These are phyloP conservation scores for Myrmecophaga tridactyla DNA, from an alignment of 2,113 vertebrate species.

Conservation along the genomic window DNA sequence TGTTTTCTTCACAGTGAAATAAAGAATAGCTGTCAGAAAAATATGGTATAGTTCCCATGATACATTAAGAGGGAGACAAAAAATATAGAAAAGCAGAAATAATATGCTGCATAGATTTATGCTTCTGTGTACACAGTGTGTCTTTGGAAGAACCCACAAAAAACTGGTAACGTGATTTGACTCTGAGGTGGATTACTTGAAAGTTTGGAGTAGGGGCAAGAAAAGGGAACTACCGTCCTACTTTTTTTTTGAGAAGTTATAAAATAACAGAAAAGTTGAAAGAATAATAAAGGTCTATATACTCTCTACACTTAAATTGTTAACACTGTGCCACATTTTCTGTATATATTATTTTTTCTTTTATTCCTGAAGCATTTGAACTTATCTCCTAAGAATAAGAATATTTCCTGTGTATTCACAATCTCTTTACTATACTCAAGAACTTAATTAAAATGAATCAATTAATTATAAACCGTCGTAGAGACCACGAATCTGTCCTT, in stretches of 20 bases:
- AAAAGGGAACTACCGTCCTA: not conserved
- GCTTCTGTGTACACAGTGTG: not conserved
- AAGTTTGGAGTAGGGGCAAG: not conserved
- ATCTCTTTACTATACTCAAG: not conserved
- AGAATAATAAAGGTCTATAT: not conserved
- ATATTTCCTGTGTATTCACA: not conserved
- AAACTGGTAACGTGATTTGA: not conserved
- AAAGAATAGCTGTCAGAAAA: conserved; percentile 26
- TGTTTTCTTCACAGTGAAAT: not conserved
- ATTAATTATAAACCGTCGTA: not conserved
- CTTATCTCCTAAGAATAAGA: not conserved
- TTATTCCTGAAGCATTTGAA: conserved; percentile 23
- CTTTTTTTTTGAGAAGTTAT: not conserved
- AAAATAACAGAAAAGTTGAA: conserved; percentile 34
- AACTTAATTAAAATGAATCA: too few relatives aligned
- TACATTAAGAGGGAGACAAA: not conserved
- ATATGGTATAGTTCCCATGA: not conserved
- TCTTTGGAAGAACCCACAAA: not conserved
- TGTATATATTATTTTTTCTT: not conserved
- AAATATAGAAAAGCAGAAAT: not conserved
- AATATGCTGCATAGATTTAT: not conserved
- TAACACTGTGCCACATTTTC: conserved; percentile 5
- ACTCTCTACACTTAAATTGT: not conserved
- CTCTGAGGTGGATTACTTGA: not conserved
- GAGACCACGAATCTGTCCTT: not conserved